Evolutionary conservation across 2,888 invertebrate species (phyloP).

Genomic region (Aleiodes testaceus): DNA sequence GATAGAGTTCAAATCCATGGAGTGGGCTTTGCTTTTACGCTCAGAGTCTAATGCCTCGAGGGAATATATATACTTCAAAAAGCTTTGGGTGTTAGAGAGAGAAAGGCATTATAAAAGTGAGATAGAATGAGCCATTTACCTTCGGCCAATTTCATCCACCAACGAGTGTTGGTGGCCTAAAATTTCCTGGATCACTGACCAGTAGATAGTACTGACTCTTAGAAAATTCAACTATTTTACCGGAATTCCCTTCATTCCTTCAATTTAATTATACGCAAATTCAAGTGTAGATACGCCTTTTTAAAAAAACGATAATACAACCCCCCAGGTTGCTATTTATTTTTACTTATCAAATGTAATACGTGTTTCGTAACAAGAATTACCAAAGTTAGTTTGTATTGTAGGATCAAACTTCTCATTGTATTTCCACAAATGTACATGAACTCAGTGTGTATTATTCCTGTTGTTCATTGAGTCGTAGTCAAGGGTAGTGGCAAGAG

Average conservation of each 20-base stretch:
- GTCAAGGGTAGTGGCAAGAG: constrained; percentile 6
- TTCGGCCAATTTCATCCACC: constrained; percentile 41
- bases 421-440: constrained; percentile 24
- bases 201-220: constrained; percentile 11
- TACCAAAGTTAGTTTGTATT: constrained; percentile 26
- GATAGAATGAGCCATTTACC: constrained; percentile 33
- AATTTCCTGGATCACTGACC: constrained; percentile 24
- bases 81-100: constrained; percentile 23
- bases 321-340: not conserved
- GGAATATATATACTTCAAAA: constrained; percentile 30
- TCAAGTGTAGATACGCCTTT: not conserved
- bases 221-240: not conserved
- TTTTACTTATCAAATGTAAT: constrained; percentile 21
- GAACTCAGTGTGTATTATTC: not conserved
- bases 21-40: constrained; percentile 20
- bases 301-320: too few species aligned
- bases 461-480: constrained; percentile 21
- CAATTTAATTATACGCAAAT: too few species aligned
- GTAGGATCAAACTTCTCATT: constrained; percentile 25
- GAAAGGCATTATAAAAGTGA: constrained; percentile 22
- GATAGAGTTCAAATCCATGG: not conserved
- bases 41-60: constrained; percentile 27
- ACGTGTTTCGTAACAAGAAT: constrained; percentile 15
- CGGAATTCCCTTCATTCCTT: too few species aligned
- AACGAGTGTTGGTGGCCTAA: constrained; percentile 29